Base-by-base conservation (phyloP, 2,888 invertebrate species). In the Biston stratarius region DNA sequence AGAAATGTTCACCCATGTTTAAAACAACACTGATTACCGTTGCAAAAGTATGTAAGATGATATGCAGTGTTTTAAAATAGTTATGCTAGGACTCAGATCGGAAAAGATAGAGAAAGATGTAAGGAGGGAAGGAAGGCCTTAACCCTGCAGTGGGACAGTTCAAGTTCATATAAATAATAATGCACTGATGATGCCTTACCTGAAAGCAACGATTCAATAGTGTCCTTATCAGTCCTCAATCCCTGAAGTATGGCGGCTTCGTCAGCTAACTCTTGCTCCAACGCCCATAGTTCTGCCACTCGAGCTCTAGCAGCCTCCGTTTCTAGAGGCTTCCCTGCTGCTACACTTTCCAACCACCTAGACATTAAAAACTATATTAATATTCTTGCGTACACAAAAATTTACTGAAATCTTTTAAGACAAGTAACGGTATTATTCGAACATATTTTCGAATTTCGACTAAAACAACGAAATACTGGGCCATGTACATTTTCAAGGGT, bases 271-370 rank as follows among this genome's bases (percentile, higher is more conserved):
- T 93, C 93, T 69, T 94, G 91, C 66, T 94, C 94, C 68, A 94
- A 74, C 0, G 94, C 93, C 91, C 94, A 92, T 42, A 94, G 78
- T 73, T 94, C 94, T 6, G 94, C 93, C 5, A 94, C 94, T 64
- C 94, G 83, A 0, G 89, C 90, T 71, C 94, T 79, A 1, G 94
- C 93, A 3, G 93, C 93, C 78, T 93, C 94, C 0, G 93, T 93
- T 73, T 94, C 94, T 42, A 93, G 78, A 0, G 93, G 85, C 95
- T 96, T 95, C 95, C 98, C 89, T 95, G 94, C 90, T 95, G 96
- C 94, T 95, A 97, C 81, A 95, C 95, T 92, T 95, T 97, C 88
- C 94, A 96, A 66, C 98, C 97, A 94, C 96, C 98, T 84, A 94
- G 93, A 95, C 96, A 15, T 38, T 8, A 24, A 24, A 24, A 24